Evolutionary conservation across 2,113 vertebrate species (phyloP).

Genomic region (Uria aalge): DNA sequence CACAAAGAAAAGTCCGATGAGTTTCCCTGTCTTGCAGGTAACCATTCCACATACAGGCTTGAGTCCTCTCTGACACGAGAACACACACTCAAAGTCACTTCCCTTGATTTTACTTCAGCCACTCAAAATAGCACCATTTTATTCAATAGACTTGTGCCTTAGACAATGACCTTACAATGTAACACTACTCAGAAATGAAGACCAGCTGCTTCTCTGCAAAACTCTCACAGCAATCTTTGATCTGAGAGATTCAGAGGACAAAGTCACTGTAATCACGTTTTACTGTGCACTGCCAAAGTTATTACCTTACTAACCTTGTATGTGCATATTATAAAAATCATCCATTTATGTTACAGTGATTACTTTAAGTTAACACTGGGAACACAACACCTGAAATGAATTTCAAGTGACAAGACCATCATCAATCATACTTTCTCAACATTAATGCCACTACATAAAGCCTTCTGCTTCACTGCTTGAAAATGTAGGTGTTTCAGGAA

Average conservation of each 20-base stretch:
- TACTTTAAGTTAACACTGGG: slow-evolving; percentile 62
- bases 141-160: background rate
- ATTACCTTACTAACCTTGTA: slow-evolving; percentile 66
- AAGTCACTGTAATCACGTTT: slow-evolving; percentile 47
- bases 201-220: background rate
- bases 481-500: slow-evolving; percentile 43
- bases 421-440: slow-evolving; percentile 75
- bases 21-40: background rate
- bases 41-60: background rate
- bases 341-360: slow-evolving; percentile 72
- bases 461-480: slow-evolving; percentile 66
- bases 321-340: slow-evolving; percentile 74
- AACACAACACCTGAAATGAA: slow-evolving; percentile 70
- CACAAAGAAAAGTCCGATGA: background rate
- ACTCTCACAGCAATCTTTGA: slow-evolving; percentile 41
- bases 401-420: slow-evolving; percentile 70
- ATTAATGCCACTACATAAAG: slow-evolving; percentile 61
- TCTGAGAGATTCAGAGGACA: slow-evolving; percentile 47
- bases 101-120: background rate
- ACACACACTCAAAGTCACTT: background rate
- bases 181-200: background rate
- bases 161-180: background rate
- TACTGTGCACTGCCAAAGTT: slow-evolving; percentile 53
- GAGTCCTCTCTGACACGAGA: background rate
- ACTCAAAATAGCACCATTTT: background rate